phyloP scores from a whole-genome alignment of 2,888 invertebrate genomes.

The Trilocha varians region DNA sequence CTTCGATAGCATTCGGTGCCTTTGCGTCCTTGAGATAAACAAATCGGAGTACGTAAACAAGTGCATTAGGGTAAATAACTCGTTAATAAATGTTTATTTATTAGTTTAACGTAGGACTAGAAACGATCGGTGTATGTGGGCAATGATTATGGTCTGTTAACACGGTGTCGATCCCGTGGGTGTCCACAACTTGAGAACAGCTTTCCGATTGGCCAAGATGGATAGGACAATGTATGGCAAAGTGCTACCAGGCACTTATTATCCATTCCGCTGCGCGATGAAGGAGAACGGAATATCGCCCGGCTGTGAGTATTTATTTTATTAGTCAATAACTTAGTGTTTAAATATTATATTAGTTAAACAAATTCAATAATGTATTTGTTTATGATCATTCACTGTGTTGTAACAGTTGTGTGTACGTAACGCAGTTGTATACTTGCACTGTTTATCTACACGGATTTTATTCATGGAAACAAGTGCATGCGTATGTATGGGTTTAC shows the following conservation, averaged over 20 bases:
- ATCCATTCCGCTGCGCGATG: constrained; percentile 88
- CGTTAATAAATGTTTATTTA: constrained; percentile 31
- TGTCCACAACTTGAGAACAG: constrained; percentile 54
- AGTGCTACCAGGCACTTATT: constrained; percentile 86
- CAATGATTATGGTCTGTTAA: constrained; percentile 64
- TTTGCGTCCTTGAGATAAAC: constrained; percentile 30
- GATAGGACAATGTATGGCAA: constrained; percentile 94
- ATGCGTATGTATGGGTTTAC: constrained; percentile 12
- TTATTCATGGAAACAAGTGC: constrained; percentile 4
- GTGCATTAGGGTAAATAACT: constrained; percentile 20
- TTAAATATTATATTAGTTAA: constrained; percentile 13
- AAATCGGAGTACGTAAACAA: constrained; percentile 15
- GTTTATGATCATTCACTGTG: constrained; percentile 12
- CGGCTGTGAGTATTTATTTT: constrained; percentile 82
- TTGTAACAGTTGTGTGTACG: constrained; percentile 6
- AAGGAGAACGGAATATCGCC: constrained; percentile 87
- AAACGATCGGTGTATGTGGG: constrained; percentile 46
- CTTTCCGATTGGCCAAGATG: constrained; percentile 74
- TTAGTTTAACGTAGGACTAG: constrained; percentile 32
- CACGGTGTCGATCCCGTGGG: constrained; percentile 54
- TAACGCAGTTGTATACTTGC: constrained; percentile 18
- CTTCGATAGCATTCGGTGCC: constrained; percentile 22
- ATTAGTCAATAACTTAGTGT: constrained; percentile 15
- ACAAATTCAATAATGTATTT: no score
- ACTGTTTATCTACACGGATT: constrained; percentile 19